Conservation (phyloP, 1,140 invertebrate species). For the Rhynchophorus ferrugineus region DNA sequence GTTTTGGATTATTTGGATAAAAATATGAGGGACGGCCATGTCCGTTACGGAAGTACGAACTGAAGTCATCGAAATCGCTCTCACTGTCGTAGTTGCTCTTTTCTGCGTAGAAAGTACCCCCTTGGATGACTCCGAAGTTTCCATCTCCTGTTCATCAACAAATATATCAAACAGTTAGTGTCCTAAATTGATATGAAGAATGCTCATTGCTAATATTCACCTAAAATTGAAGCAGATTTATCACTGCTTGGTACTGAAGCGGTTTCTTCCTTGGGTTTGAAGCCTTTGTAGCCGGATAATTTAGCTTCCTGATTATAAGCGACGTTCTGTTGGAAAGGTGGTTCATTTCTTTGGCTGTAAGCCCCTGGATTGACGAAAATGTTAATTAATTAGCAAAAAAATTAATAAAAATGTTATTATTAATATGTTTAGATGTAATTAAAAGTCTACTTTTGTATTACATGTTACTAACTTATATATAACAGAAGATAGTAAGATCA, state of each 20-base stretch:
- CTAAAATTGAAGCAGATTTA: conserved; percentile 8
- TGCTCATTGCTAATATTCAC: background rate
- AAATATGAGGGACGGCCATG: conserved; percentile 50
- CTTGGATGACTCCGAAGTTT: conserved; percentile 80
- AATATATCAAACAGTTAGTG: background rate
- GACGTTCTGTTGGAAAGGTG: conserved; percentile 29
- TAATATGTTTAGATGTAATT: too few species aligned
- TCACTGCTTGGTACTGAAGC: conserved; percentile 2
- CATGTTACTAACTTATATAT: too few species aligned
- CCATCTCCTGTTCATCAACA: conserved; percentile 41
- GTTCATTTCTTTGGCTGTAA: conserved; percentile 36
- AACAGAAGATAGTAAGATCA: too few species aligned
- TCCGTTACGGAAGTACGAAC: conserved; percentile 58
- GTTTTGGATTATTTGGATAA: conserved; percentile 49
- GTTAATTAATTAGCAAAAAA: background rate
- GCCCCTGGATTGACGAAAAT: conserved; percentile 28
- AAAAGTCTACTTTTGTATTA: too few species aligned
- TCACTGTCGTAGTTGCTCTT: conserved; percentile 43
- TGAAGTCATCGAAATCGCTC: conserved; percentile 46
- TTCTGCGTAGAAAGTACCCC: conserved; percentile 73
- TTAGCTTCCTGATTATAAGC: conserved; percentile 12
- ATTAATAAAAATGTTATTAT: too few species aligned
- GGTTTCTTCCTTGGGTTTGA: conserved; percentile 9
- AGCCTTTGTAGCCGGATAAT: conserved; percentile 27
- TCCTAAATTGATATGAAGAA: background rate